Percentiles rank a stretch among this genome's conserved stretches.
phyloP scores from a whole-genome alignment of 23 tunicate genomes.

The Trididemnum nubilum region DNA sequence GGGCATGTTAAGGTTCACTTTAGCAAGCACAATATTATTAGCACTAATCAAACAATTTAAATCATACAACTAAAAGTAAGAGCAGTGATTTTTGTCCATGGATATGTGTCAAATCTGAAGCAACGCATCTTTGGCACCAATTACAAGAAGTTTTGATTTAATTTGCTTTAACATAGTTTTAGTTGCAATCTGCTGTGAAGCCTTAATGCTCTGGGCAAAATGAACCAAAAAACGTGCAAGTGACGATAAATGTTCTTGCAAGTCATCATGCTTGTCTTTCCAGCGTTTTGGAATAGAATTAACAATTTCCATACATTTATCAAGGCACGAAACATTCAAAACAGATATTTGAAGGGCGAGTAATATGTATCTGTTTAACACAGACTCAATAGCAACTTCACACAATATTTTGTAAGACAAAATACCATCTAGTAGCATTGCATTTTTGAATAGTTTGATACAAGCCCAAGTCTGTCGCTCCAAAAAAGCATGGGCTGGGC shows the following conservation, averaged over 20 bases:
- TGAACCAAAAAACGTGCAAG: constrained; percentile 65
- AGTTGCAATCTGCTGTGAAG: background rate
- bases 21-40: too few relatives aligned
- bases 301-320: constrained; percentile 56
- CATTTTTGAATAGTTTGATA: constrained; percentile 80
- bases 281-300: constrained; percentile 66
- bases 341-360: constrained; percentile 73
- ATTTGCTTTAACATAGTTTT: constrained; percentile 40
- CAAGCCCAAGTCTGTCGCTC: constrained; percentile 86
- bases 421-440: constrained; percentile 52
- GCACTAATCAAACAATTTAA: too few relatives aligned
- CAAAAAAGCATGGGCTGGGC: constrained; percentile 61
- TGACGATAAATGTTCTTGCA: constrained; percentile 33
- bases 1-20: too few relatives aligned
- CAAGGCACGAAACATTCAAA: constrained; percentile 31
- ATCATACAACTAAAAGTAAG: too few relatives aligned
- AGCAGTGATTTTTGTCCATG: too few relatives aligned
- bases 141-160: constrained; percentile 32
- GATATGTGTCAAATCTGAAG: constrained; percentile 13
- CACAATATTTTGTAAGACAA: constrained; percentile 51
- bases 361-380: constrained; percentile 81
- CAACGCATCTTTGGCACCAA: constrained; percentile 35
- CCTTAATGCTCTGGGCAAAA: constrained; percentile 33
- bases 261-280: constrained; percentile 39
- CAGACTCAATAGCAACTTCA: constrained; percentile 76